Evolutionary conservation across 2,113 vertebrate species (phyloP).

Genomic region (Elanoides forficatus): DNA sequence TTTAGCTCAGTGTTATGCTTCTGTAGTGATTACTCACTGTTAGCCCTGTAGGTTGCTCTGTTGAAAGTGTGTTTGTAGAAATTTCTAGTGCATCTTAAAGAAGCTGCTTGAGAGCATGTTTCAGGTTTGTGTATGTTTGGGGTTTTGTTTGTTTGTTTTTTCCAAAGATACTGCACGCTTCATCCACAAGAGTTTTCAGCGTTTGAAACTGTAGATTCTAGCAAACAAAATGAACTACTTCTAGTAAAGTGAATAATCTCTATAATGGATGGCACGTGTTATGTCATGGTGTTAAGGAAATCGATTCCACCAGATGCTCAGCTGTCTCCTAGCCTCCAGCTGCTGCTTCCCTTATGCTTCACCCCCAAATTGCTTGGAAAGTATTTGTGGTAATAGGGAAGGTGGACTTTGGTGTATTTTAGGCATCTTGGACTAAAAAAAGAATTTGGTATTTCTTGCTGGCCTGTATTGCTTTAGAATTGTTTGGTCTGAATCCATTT

Average conservation of each 20-base stretch:
- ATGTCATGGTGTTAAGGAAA: not conserved
- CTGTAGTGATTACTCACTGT: not conserved
- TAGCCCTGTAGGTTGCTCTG: not conserved
- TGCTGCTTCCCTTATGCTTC: slow-evolving; percentile 8
- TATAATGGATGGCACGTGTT: slow-evolving; percentile 22
- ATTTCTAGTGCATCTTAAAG: not conserved
- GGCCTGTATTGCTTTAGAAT: not conserved
- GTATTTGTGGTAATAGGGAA: slow-evolving; percentile 35
- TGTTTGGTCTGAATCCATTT: not conserved
- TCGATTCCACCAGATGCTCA: not conserved
- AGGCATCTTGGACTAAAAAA: not conserved
- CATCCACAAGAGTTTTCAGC: not conserved
- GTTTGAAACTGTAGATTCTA: not conserved
- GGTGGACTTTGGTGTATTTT: slow-evolving; percentile 36
- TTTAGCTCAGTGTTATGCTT: not conserved
- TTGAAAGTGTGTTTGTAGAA: not conserved
- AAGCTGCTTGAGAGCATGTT: not conserved
- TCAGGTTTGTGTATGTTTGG: not conserved
- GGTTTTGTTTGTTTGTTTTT: not conserved
- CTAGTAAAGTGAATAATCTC: not conserved
- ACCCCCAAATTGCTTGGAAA: slow-evolving; percentile 31
- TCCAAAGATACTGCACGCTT: not conserved
- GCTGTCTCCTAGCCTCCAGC: slow-evolving; percentile 45
- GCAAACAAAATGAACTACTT: not conserved
- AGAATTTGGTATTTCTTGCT: not conserved